phyloP scores from a whole-genome alignment of 2,888 invertebrate species.

The Calameuta filiformis region DNA sequence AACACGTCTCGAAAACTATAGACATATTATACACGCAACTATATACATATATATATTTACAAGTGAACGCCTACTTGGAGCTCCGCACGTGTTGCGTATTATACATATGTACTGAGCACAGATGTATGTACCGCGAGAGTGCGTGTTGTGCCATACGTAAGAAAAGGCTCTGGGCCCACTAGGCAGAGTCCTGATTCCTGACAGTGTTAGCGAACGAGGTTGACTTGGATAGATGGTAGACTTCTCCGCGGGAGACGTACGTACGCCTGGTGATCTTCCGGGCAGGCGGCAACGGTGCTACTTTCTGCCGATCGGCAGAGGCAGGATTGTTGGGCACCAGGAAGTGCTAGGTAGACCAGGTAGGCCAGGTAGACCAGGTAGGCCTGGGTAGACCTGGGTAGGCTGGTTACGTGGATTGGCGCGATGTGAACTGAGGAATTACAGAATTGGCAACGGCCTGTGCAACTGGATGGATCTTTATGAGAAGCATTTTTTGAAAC shows the following conservation, averaged over 20 bases:
- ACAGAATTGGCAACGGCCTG: neutral
- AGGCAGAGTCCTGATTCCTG: slow-evolving; percentile 23
- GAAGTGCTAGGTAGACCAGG: slow-evolving; percentile 25
- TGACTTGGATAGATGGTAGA: slow-evolving; percentile 63
- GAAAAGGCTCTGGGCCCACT: neutral
- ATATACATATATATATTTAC: too few species aligned
- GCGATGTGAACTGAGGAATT: neutral
- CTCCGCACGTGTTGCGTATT: neutral
- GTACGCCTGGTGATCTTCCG: slow-evolving; percentile 51
- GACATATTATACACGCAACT: neutral
- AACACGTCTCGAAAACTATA: neutral
- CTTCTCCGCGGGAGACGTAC: slow-evolving; percentile 58
- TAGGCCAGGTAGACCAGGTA: neutral
- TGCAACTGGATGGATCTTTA: neutral
- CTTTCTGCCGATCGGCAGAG: slow-evolving; percentile 33
- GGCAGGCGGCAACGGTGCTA: slow-evolving; percentile 30
- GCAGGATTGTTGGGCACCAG: slow-evolving; percentile 23
- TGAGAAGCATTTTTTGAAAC: neutral
- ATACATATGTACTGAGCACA: neutral
- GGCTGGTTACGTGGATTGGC: neutral
- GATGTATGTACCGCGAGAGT: neutral
- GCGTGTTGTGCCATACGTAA: neutral
- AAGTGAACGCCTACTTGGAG: neutral
- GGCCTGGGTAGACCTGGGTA: neutral
- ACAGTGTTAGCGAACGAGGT: slow-evolving; percentile 57